Conservation (phyloP, 1,140 invertebrate genomes). For the Aphaenogaster rudis region DNA sequence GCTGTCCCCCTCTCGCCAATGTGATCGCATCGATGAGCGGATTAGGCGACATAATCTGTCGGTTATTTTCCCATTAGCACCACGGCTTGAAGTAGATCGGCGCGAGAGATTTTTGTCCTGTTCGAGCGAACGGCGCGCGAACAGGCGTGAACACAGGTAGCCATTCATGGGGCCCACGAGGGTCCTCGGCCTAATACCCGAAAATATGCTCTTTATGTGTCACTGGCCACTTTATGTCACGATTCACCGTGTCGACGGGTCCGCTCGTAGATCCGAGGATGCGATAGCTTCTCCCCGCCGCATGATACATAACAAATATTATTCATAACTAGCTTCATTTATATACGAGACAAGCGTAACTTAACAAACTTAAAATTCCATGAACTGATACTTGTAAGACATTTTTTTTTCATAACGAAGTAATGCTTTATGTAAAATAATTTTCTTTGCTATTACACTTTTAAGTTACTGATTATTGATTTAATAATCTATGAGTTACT, state of each 20-base stretch:
- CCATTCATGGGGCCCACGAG: slow-evolving; percentile 48
- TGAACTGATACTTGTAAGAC: background rate
- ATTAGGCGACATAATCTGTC: slow-evolving; percentile 76
- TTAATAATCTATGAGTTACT: background rate
- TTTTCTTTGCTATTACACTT: background rate
- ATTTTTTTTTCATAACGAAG: background rate
- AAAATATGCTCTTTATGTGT: slow-evolving; percentile 87
- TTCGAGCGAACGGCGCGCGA: slow-evolving; percentile 66
- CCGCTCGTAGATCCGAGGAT: slow-evolving; percentile 58
- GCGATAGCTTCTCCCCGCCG: slow-evolving; percentile 44
- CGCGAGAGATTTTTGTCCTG: slow-evolving; percentile 77
- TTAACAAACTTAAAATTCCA: background rate
- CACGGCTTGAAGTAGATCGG: slow-evolving; percentile 71
- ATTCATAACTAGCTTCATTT: background rate
- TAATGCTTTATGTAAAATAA: background rate
- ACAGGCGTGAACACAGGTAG: slow-evolving; percentile 86
- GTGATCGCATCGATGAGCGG: slow-evolving; percentile 75
- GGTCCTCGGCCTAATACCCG: slow-evolving; percentile 79
- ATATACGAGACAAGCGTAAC: slow-evolving; percentile 5
- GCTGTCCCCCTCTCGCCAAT: slow-evolving; percentile 57
- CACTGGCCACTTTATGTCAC: slow-evolving; percentile 84
- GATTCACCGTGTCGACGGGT: slow-evolving; percentile 71
- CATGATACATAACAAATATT: slow-evolving; percentile 3
- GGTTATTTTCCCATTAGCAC: slow-evolving; percentile 77
- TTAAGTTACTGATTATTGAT: background rate